Conservation (phyloP, 2,888 invertebrate genomes). For the Metacarcinus magister region DNA sequence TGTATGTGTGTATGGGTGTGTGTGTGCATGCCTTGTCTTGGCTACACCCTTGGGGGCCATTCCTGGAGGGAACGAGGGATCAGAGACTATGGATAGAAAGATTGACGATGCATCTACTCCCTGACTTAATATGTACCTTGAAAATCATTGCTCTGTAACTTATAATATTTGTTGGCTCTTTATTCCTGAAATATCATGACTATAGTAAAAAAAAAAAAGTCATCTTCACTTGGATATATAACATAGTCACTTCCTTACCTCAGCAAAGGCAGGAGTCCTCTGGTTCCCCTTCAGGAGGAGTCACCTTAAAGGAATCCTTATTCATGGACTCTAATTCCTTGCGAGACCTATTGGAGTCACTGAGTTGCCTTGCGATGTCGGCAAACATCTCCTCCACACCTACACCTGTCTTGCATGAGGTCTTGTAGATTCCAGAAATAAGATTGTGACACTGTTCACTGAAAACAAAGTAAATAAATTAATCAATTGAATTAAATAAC, state of each 20-base stretch:
- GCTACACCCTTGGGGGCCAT: no score
- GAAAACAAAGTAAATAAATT: constrained; percentile 83
- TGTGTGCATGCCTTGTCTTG: no score
- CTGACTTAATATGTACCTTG: no score
- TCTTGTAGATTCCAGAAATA: constrained; percentile 94
- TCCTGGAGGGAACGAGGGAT: no score
- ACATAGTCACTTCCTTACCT: constrained; percentile 42
- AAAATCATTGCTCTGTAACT: no score
- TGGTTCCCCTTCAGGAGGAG: constrained; percentile 78
- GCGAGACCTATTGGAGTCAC: constrained; percentile 89
- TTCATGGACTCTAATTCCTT: constrained; percentile 82
- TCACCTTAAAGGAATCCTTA: constrained; percentile 82
- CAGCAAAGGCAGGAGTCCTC: constrained; percentile 82
- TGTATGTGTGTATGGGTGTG: no score
- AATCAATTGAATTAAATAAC: not conserved
- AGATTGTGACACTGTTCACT: constrained; percentile 96
- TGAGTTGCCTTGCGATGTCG: constrained; percentile 92
- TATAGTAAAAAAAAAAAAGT: not conserved
- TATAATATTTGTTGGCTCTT: no score
- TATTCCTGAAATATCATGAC: not conserved
- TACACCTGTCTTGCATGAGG: constrained; percentile 94
- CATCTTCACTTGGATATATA: not conserved
- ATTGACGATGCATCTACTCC: no score
- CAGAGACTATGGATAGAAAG: no score
- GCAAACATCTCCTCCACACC: constrained; percentile 96